phyloP scores from a whole-genome alignment of 2,113 vertebrate genomes.

The Chloroceryle aenea region DNA sequence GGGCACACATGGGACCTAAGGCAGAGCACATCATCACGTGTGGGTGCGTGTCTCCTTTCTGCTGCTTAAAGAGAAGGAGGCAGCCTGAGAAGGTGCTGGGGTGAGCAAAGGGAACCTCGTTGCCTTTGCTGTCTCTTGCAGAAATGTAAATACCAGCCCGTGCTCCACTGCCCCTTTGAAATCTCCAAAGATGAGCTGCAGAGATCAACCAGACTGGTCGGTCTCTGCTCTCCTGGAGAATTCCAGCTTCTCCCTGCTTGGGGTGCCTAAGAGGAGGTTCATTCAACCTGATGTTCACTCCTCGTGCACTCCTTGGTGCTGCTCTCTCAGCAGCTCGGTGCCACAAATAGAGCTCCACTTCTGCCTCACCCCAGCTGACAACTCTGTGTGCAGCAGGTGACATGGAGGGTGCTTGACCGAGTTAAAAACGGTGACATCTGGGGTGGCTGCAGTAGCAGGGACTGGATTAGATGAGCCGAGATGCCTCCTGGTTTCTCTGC shows the following conservation, averaged over 20 bases:
- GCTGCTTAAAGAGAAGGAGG: neutral
- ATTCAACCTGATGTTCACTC: neutral
- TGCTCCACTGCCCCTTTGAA: neutral
- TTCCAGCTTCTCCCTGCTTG: neutral
- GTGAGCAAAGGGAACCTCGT: neutral
- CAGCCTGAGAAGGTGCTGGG: neutral
- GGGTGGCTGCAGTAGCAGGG: neutral
- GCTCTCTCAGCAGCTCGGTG: neutral
- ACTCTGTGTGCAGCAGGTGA: neutral
- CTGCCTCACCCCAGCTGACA: neutral
- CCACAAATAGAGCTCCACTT: neutral
- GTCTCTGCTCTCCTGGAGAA: neutral
- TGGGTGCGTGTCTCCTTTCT: neutral
- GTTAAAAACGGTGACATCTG: neutral
- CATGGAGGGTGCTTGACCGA: neutral
- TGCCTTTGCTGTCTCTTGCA: neutral
- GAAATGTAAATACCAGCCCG: neutral
- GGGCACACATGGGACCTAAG: neutral
- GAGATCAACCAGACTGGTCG: rapidly evolving
- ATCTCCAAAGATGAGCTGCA: neutral
- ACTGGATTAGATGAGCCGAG: neutral
- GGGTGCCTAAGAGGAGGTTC: neutral
- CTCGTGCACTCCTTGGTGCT: neutral
- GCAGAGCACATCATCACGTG: neutral
- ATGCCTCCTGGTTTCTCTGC: neutral